Percentiles rank a stretch among this genome's conserved stretches.
These are phyloP conservation scores for Orius laevigatus DNA, from an alignment of 1,140 invertebrate genomes.

Conservation along the genomic window DNA sequence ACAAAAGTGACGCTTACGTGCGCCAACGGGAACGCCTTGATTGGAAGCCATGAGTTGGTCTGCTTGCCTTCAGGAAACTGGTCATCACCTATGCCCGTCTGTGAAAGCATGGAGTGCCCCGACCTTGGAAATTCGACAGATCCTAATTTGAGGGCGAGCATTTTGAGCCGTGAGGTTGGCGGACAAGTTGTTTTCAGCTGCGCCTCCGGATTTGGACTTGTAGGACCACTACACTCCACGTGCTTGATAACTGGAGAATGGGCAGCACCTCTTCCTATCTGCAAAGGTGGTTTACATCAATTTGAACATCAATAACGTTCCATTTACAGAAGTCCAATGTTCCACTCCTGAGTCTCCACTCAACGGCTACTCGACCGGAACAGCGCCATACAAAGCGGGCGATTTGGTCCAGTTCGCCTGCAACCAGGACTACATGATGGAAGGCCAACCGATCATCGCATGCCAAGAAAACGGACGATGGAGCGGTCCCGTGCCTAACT, in stretches of 20 bases:
- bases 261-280: slow-evolving; percentile 54
- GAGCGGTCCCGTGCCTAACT: slow-evolving; percentile 67
- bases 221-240: slow-evolving; percentile 51
- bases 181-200: slow-evolving; percentile 64
- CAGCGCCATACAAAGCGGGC: slow-evolving; percentile 50
- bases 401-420: slow-evolving; percentile 74
- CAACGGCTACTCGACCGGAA: slow-evolving; percentile 58
- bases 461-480: slow-evolving; percentile 79
- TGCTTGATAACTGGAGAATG: slow-evolving; percentile 65
- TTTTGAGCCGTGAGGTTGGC: slow-evolving; percentile 56
- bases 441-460: slow-evolving; percentile 63
- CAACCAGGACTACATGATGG: slow-evolving; percentile 66
- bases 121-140: slow-evolving; percentile 37
- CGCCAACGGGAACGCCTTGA: slow-evolving; percentile 61
- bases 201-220: slow-evolving; percentile 56
- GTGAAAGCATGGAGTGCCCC: slow-evolving; percentile 65
- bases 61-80: slow-evolving; percentile 71
- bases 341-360: slow-evolving; percentile 47
- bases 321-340: slow-evolving; percentile 53
- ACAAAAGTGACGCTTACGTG: slow-evolving; percentile 57
- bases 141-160: slow-evolving; percentile 42
- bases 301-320: neutral
- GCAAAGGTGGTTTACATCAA: slow-evolving; percentile 36
- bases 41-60: slow-evolving; percentile 49
- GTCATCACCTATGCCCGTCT: slow-evolving; percentile 60